phyloP scores from a whole-genome alignment of 2,888 invertebrate species.

The Conomelus anceps region DNA sequence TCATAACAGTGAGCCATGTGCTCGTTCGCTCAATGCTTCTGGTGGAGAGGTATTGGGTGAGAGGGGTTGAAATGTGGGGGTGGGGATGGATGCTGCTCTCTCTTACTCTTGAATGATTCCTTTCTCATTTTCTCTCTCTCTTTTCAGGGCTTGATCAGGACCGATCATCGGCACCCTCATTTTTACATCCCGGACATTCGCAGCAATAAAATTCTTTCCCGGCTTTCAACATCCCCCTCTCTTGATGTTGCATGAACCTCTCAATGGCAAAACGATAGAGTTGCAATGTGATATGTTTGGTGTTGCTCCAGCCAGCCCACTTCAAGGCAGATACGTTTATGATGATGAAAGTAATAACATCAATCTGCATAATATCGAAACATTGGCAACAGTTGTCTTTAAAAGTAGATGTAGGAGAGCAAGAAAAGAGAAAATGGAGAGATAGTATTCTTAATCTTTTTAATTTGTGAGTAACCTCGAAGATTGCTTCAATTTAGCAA shows the following conservation, averaged over 20 bases:
- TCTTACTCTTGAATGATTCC: too few relatives aligned
- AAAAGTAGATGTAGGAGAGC: too few relatives aligned
- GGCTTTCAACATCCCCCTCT: background rate
- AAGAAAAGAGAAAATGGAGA: too few relatives aligned
- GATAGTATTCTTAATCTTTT: too few relatives aligned
- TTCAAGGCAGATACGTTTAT: background rate
- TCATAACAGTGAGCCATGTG: conserved; percentile 20
- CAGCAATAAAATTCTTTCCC: background rate
- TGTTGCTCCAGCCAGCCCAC: background rate
- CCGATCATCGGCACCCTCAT: background rate
- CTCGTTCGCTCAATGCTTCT: background rate
- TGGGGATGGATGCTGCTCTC: background rate
- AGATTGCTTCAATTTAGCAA: too few relatives aligned
- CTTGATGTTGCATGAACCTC: background rate
- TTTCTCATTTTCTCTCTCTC: background rate
- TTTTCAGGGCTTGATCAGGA: background rate
- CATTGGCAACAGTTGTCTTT: background rate
- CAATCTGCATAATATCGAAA: background rate
- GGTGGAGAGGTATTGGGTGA: background rate
- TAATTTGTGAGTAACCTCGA: too few relatives aligned
- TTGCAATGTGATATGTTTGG: background rate
- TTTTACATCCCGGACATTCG: background rate
- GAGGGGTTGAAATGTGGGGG: background rate
- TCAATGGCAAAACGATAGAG: background rate
- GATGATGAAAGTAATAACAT: background rate